Evolutionary conservation across 2,797 vertebrate genomes (phyloP).

Genomic region (Paedocypris micromegethes): DNA sequence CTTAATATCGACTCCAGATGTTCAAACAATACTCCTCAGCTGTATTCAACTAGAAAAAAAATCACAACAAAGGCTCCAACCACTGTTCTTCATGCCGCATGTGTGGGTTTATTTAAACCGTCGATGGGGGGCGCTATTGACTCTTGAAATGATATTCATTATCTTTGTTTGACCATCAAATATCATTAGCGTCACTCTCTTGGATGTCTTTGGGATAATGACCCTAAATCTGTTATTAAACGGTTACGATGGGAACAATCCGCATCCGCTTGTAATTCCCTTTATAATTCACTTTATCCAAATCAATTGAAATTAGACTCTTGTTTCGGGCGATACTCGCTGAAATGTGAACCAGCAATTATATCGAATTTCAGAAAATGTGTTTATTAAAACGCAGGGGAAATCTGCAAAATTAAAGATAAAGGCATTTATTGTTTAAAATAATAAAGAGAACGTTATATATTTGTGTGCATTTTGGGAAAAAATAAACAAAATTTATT

Average conservation of each 20-base stretch:
- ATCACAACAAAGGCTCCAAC: background rate
- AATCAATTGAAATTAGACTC: background rate
- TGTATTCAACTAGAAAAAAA: background rate
- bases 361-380: too few species aligned
- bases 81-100: background rate
- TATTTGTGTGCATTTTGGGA: too few species aligned
- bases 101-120: background rate
- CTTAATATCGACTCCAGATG: background rate
- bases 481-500: too few species aligned
- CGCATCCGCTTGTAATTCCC: too few species aligned
- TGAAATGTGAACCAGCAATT: background rate
- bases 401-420: background rate
- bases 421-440: background rate
- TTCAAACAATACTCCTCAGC: background rate
- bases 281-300: too few species aligned
- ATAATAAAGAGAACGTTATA: background rate
- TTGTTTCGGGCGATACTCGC: slow-evolving; percentile 9
- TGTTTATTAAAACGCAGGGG: background rate
- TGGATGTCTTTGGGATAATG: slow-evolving; percentile 32
- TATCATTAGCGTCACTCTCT: slow-evolving; percentile 36
- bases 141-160: slow-evolving; percentile 37
- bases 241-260: background rate
- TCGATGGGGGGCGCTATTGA: slow-evolving; percentile 52
- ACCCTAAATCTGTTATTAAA: slow-evolving; percentile 31
- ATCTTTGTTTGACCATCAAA: slow-evolving; percentile 38